Evolutionary conservation across 2,888 invertebrate species (phyloP), one percentile per base, ranked within the genome.

Genomic region (Phalera bucephala): DNA sequence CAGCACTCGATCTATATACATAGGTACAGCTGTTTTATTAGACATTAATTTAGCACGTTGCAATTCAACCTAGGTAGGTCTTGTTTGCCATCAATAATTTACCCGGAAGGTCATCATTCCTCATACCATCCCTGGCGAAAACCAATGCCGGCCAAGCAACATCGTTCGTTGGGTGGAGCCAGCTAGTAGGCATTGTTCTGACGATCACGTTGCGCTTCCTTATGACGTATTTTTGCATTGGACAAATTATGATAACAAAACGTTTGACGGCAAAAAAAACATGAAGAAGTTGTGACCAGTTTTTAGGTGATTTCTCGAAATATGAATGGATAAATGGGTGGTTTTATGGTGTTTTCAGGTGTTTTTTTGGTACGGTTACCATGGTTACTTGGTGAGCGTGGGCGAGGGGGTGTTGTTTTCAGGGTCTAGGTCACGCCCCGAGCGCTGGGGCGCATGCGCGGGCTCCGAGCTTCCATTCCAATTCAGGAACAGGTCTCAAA

Each of bases 341-440:
- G 22, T 52, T 66, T 60, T 2, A 4, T n/a, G 30, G 22, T 36
- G 42, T 56, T 72, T 74, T 64, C 30, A 12, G 44, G 49, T 63
- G 61, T 51, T 75, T 17, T 57, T 65, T 69, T 52, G 41, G 43
- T 43, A 32, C 31, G 38, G 85, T 86, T 64, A 52, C 83, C 69
- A 86, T 85, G 72, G 79, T 15, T 64, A 87, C 81, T 38, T 36
- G 64, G 61, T 65, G 44, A 58, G 81, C 69, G 84, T 85, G 75
- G 88, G 89, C 73, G 72, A 76, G 72, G 74, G 81, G 86, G 82
- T 80, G 84, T 59, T 52, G 58, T 70, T 81, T 84, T 86, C 90
- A 90, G 84, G 90, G 90, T 91, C 90, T 91, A 90, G 91, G 91
- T 90, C 84, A 90, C 90, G 90, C 90, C 90, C 88, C 70, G 65